Conservation (phyloP, 2,888 invertebrate genomes). For the Myopa tessellatipennis region DNA sequence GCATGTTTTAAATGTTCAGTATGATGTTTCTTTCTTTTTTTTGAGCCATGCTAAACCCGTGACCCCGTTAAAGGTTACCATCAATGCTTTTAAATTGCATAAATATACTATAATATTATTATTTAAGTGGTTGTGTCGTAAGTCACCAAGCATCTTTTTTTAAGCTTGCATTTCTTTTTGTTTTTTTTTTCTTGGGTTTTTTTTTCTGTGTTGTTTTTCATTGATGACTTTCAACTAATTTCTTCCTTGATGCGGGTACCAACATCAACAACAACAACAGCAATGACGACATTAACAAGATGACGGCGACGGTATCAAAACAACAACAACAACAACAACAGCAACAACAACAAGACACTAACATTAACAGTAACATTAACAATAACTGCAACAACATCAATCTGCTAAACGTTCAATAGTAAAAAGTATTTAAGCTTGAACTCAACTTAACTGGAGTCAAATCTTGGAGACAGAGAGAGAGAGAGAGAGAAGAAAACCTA, state of each 20-base stretch:
- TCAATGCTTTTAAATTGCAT: background rate
- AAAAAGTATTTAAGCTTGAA: constrained; percentile 18
- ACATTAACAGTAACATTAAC: background rate
- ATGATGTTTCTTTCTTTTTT: background rate
- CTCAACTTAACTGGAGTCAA: constrained; percentile 18
- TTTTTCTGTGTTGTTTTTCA: background rate
- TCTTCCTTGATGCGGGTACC: background rate
- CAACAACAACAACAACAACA: background rate
- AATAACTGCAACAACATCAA: constrained; percentile 15
- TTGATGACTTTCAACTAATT: background rate
- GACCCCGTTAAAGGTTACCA: background rate
- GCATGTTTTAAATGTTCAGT: constrained; percentile 6
- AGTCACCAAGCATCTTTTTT: background rate
- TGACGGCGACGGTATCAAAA: background rate
- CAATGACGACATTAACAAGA: background rate
- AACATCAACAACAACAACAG: background rate
- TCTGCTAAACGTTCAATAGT: constrained; percentile 9
- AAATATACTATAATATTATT: background rate
- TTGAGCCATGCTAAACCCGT: background rate
- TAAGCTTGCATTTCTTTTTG: background rate
- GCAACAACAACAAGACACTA: background rate
- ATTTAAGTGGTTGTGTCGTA: background rate
- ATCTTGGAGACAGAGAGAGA: background rate
- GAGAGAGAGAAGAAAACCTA: background rate
- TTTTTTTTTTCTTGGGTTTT: background rate